Evolutionary conservation across 1,140 invertebrate genomes (phyloP).

Genomic region (Dufourea novaeangliae): DNA sequence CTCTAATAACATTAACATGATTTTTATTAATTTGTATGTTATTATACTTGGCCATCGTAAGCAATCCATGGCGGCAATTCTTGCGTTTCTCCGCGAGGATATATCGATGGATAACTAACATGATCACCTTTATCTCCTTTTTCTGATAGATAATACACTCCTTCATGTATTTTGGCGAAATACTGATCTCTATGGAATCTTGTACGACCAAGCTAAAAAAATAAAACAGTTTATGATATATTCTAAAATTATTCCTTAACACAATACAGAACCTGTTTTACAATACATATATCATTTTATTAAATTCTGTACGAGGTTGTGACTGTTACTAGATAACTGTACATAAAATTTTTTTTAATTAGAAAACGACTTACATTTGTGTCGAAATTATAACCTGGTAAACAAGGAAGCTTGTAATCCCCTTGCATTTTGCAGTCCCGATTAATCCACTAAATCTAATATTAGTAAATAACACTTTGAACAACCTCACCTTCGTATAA

Average conservation of each 20-base stretch:
- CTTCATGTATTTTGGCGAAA: conserved; percentile 82
- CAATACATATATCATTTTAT: background rate
- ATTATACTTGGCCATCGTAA: conserved; percentile 89
- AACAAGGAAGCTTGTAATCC: conserved; percentile 76
- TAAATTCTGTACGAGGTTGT: background rate
- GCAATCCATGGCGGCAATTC: conserved; percentile 91
- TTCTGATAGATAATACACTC: conserved; percentile 82
- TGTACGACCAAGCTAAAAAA: conserved; percentile 81
- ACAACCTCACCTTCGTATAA: background rate
- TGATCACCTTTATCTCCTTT: conserved; percentile 71
- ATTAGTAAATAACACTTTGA: background rate
- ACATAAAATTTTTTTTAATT: background rate
- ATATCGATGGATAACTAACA: conserved; percentile 84
- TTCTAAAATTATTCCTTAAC: too few species aligned
- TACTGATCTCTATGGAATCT: conserved; percentile 82
- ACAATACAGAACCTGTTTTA: too few species aligned
- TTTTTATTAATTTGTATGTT: background rate
- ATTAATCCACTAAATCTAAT: conserved; percentile 21
- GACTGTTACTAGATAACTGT: background rate
- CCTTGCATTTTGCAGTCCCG: conserved; percentile 64
- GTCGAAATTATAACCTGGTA: conserved; percentile 82
- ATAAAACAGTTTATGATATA: background rate
- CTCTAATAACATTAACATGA: background rate
- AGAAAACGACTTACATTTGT: conserved; percentile 76
- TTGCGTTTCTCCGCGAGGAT: conserved; percentile 85